These are phyloP conservation scores for Escarpia spicata DNA, from an alignment of 2,888 invertebrate genomes.

Conservation along the genomic window DNA sequence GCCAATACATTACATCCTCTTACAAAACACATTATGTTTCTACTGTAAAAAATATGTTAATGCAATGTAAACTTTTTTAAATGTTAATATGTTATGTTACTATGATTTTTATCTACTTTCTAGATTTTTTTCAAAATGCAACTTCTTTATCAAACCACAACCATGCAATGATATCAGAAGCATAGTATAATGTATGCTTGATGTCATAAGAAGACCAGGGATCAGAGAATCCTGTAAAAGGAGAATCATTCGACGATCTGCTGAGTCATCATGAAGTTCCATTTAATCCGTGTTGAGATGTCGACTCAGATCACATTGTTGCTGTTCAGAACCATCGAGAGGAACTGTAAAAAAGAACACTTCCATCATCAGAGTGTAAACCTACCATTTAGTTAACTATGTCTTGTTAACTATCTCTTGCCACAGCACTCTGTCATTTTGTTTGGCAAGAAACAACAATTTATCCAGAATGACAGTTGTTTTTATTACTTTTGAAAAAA, in stretches of 20 bases:
- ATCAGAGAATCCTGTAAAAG: not conserved
- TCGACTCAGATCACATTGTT: conserved; percentile 28
- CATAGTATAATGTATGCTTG: not conserved
- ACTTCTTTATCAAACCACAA: not conserved
- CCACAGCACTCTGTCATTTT: no score
- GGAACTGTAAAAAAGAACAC: conserved; percentile 53
- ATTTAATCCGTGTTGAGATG: not conserved
- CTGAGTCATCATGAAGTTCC: not conserved
- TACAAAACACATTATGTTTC: no score
- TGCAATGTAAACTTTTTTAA: no score
- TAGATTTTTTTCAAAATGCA: not conserved
- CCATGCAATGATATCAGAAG: not conserved
- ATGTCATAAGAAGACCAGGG: not conserved
- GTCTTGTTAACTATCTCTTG: no score
- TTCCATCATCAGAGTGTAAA: not conserved
- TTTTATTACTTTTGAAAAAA: no score
- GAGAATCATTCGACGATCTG: not conserved
- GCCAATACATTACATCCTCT: no score
- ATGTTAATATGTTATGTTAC: no score
- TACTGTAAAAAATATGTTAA: no score
- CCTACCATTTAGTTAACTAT: not conserved
- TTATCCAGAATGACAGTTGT: no score
- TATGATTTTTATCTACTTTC: no score
- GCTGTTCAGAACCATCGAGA: conserved; percentile 62
- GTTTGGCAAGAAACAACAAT: no score